Base-by-base conservation (phyloP, 2,113 vertebrate species). In the Nymphicus hollandicus region DNA sequence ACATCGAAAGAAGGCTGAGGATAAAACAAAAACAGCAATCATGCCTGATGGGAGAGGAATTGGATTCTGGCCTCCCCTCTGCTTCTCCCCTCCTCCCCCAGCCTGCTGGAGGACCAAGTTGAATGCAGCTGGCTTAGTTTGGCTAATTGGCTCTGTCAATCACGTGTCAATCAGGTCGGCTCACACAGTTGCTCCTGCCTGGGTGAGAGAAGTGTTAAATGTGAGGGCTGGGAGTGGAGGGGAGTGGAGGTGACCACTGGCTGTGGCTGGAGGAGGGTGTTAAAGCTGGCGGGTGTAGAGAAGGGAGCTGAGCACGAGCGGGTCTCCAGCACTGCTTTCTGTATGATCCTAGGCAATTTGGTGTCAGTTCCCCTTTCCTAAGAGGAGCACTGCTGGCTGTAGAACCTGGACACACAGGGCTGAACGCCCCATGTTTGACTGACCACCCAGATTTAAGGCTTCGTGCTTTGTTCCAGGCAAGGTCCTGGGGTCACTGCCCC, bases 131-230 rank as follows among this genome's bases (percentile, higher is more conserved):
- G 96, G 55, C 93, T 93, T 91, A 79, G 47, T 94, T 93, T 86
- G 88, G 81, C 91, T 95, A 96, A 97, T 97, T 97, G 95, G 94
- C 93, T 95, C 86, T 86, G 95, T 95, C 96, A 95, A 93, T 95
- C 96, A 97, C 49, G 69, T 78, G 89, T 93, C 95, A 93, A 20
- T 93, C 93, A 95, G 94, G 91, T 60, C 13, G 20, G 85, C 89
- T 91, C 77, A 49, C 25, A 43, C 41, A 22, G 53, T 35, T 17
- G 35, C 72, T 92, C 91, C 81, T 60, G 76, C 81, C 87, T 4
- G 35, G 68, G 35, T 12, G 72, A 90, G 83, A 65, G 84, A 78
- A 90, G 91, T 18, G 50, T 70, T 76, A 13, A 58, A 53, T 27
- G 28, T 1, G 11, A 47, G 86, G 63, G 25, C 3, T 65, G 83